Conservation (phyloP, 2,797 vertebrate genomes). For the Anguilla obscura region DNA sequence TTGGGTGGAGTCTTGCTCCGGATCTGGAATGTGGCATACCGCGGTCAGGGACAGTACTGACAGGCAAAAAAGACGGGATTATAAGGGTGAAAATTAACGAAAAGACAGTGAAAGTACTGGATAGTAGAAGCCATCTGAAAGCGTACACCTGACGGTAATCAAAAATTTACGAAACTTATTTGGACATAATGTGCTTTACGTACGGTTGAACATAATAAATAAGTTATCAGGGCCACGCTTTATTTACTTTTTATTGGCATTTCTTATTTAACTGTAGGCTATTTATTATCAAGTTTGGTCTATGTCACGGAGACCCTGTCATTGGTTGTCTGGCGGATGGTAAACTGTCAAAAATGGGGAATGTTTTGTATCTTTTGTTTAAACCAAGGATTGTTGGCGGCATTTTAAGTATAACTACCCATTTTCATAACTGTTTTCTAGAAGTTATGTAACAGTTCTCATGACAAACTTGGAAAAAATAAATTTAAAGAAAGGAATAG, state of each 20-base stretch:
- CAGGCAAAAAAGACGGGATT: conserved; percentile 18
- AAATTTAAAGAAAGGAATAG: not conserved
- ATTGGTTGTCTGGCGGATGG: not conserved
- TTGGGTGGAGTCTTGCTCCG: conserved; percentile 46
- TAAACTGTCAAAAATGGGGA: not conserved
- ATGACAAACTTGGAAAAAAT: not conserved
- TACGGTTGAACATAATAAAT: not conserved
- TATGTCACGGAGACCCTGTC: not conserved
- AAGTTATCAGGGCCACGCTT: not conserved
- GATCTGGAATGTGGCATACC: conserved; percentile 60
- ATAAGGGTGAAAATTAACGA: not conserved
- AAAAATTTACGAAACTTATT: not conserved
- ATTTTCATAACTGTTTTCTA: not conserved
- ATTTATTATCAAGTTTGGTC: not conserved
- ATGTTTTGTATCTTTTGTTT: not conserved
- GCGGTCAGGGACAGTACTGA: conserved; percentile 29
- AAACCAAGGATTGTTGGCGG: not conserved
- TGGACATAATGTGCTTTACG: not conserved
- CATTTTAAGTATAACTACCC: not conserved
- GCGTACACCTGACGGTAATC: conserved; percentile 4
- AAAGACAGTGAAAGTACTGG: not conserved
- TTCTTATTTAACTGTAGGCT: not conserved
- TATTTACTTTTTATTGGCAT: not conserved
- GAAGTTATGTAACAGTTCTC: not conserved
- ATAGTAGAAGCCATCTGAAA: not conserved